These are phyloP conservation scores for Candoia aspera DNA, from an alignment of 2,113 vertebrate genomes.

Conservation along the genomic window DNA sequence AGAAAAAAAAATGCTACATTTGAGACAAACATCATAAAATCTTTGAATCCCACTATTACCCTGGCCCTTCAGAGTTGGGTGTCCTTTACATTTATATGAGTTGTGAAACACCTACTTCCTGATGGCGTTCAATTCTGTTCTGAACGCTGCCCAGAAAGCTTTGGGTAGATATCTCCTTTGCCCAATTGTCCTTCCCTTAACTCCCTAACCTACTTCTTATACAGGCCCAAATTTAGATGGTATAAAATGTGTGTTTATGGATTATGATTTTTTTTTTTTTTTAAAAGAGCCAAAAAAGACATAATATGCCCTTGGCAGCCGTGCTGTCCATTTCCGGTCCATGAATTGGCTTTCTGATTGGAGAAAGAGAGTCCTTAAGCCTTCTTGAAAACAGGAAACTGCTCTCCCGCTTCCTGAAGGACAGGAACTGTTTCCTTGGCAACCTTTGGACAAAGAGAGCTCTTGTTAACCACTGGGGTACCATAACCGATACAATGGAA, in stretches of 20 bases:
- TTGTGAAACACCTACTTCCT: conserved; percentile 69
- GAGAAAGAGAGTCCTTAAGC: conserved; percentile 87
- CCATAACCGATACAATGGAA: conserved; percentile 39
- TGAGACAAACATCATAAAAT: neutral
- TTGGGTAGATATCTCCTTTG: conserved; percentile 52
- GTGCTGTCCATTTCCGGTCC: conserved; percentile 82
- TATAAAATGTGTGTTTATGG: conserved; percentile 10
- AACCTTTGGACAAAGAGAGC: conserved; percentile 86
- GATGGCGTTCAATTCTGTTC: conserved; percentile 56
- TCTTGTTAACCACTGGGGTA: conserved; percentile 81
- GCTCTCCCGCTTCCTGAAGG: conserved; percentile 96
- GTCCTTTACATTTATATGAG: conserved; percentile 56
- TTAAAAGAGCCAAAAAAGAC: conserved; percentile 4
- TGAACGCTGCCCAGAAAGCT: conserved; percentile 34
- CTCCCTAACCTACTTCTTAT: conserved; percentile 17
- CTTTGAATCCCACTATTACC: conserved; percentile 41
- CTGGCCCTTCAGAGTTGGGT: conserved; percentile 18
- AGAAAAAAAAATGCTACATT: neutral
- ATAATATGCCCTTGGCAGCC: conserved; percentile 69
- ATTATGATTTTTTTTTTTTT: conserved; percentile 29
- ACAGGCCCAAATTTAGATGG: neutral
- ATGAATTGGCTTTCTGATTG: conserved; percentile 84
- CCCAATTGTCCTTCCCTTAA: conserved; percentile 43
- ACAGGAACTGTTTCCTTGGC: conserved; percentile 93
- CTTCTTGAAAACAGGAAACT: conserved; percentile 99